These are phyloP conservation scores for Melanotaenia duboulayi DNA, from an alignment of 2,113 vertebrate genomes.

Conservation along the genomic window DNA sequence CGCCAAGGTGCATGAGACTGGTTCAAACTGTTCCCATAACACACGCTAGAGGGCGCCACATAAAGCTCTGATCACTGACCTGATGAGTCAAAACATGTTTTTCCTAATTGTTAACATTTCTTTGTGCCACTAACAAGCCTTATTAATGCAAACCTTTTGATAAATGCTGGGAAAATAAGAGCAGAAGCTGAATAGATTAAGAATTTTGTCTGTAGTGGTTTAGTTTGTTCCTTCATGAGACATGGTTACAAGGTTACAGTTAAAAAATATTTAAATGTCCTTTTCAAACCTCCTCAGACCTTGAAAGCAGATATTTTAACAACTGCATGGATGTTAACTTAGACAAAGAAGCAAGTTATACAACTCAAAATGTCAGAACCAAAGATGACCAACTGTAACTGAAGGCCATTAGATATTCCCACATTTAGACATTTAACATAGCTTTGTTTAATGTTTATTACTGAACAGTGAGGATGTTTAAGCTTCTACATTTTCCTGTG, in stretches of 20 bases:
- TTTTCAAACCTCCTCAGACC: not conserved
- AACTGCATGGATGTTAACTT: not conserved
- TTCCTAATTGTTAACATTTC: not conserved
- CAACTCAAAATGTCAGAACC: not conserved
- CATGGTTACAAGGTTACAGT: not conserved
- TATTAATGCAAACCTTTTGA: not conserved
- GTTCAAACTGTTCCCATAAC: too few relatives aligned
- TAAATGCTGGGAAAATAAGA: not conserved
- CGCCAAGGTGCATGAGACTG: not conserved
- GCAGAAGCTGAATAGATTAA: not conserved
- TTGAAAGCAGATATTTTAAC: conserved; percentile 4
- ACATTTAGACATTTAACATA: not conserved
- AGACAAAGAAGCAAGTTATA: not conserved
- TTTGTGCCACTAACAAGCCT: not conserved
- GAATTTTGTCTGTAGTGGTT: not conserved
- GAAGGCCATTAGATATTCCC: conserved; percentile 1
- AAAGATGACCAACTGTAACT: not conserved
- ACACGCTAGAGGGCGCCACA: conserved; percentile 21
- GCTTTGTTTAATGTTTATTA: not conserved
- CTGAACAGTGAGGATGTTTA: not conserved
- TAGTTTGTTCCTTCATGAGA: not conserved
- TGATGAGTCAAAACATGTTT: not conserved
- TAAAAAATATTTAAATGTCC: too few relatives aligned
- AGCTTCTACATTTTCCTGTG: not conserved
- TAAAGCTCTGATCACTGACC: conserved; percentile 12